Evolutionary conservation across 2,888 invertebrate species (phyloP).

Genomic region (Acanthosoma haemorrhoidale): DNA sequence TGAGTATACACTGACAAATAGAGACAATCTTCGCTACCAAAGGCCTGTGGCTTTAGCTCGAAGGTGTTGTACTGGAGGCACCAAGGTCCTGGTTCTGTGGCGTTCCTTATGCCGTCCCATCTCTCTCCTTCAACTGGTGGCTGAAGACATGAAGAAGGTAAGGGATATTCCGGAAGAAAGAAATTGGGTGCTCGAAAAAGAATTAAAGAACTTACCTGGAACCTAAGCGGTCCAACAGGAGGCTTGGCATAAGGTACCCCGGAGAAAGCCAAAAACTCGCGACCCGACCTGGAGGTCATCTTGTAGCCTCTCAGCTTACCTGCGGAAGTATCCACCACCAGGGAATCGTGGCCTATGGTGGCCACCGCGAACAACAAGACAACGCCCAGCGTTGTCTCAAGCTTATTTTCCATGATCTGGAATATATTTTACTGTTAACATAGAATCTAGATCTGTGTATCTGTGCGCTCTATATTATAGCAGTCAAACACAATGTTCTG

Average conservation of each 20-base stretch:
- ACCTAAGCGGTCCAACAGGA: neutral
- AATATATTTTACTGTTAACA: no score
- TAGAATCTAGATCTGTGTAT: no score
- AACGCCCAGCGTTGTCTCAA: neutral
- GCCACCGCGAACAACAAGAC: neutral
- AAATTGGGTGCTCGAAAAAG: no score
- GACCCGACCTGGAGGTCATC: neutral
- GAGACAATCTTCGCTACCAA: conserved; percentile 38
- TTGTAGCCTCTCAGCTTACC: neutral
- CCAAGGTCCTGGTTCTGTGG: conserved; percentile 16
- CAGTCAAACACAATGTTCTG: no score
- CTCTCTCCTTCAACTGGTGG: conserved; percentile 11
- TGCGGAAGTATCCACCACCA: neutral
- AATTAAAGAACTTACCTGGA: no score
- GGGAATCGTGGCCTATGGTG: neutral
- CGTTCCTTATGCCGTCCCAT: conserved; percentile 24
- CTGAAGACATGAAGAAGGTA: neutral
- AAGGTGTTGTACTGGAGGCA: neutral
- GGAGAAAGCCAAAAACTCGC: neutral
- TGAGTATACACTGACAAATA: conserved; percentile 35
- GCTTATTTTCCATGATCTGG: no score
- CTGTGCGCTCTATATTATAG: no score
- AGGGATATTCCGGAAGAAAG: no score
- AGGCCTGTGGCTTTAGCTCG: neutral
- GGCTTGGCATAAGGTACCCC: neutral